These are phyloP conservation scores for Trichechus manatus DNA, from an alignment of 2,113 vertebrate genomes.

Conservation along the genomic window DNA sequence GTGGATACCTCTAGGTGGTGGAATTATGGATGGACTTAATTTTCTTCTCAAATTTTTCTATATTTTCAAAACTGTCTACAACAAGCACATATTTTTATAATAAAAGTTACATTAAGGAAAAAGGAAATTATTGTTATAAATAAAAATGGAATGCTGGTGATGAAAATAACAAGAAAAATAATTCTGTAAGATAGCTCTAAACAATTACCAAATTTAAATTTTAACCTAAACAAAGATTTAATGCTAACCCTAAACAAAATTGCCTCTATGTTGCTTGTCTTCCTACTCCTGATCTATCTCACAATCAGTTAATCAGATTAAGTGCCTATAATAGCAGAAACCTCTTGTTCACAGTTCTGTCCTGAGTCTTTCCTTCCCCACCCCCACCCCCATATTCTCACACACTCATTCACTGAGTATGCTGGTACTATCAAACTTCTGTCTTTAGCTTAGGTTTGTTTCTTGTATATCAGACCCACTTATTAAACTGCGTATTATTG, in stretches of 20 bases:
- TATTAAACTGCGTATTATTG: slow-evolving; percentile 3
- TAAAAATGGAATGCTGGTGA: slow-evolving; percentile 30
- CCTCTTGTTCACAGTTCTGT: background rate
- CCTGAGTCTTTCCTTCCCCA: background rate
- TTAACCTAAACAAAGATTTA: slow-evolving; percentile 21
- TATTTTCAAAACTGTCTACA: slow-evolving; percentile 8
- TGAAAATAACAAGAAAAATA: slow-evolving; percentile 10
- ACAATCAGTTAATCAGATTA: background rate
- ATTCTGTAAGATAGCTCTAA: background rate
- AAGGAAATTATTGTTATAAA: background rate
- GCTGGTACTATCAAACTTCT: background rate
- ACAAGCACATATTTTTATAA: background rate
- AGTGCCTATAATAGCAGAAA: background rate
- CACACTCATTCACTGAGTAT: background rate
- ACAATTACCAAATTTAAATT: slow-evolving; percentile 18
- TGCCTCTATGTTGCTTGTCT: background rate
- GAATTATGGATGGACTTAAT: background rate
- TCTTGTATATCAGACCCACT: background rate
- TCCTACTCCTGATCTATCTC: background rate
- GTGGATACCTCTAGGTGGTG: background rate
- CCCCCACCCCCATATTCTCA: background rate
- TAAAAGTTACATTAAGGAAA: background rate
- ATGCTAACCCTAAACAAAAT: background rate
- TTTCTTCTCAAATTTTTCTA: slow-evolving; percentile 18
- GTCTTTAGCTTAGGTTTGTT: background rate